Evolutionary conservation across 2,113 vertebrate species (phyloP), one percentile per base, ranked within the genome.

Genomic region (Myotis brandtii): DNA sequence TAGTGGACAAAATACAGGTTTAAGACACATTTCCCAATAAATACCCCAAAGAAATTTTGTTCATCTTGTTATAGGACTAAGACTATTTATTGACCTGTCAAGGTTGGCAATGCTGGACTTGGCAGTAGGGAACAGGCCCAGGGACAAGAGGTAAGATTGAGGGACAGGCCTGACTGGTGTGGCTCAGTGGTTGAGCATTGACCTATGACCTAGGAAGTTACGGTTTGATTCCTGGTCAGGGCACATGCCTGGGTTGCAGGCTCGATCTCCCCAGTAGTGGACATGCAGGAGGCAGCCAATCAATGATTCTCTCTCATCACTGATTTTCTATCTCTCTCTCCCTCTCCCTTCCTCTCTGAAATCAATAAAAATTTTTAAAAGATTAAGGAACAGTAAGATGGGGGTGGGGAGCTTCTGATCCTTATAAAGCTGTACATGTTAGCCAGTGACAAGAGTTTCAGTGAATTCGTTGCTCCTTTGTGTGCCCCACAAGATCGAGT

Each of bases 371-470:
- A 4, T 12, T 62, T 62, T 62, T 0, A 27, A 62, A 56, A 87
- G 12, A 64, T 0, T 3, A 11, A 89, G 3, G 30, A 81, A 17
- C 30, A 30, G 43, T 25, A 73, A 89, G 0, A 40, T 18, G 13
- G 4, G 4, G 1, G 9, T 2, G 5, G 37, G 3, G 7, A 52
- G 3, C 1, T 43, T 77, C n/a, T 79, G 27, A 64, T 21, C 3
- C 20, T 64, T 25, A 50, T 17, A 79, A 82, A n/a, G n/a, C 25
- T 32, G 5, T 6, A 16, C 8, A 34, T 23, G 30, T 50, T 20
- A 32, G 75, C 46, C n/a, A 81, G 2, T 81, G 20, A 73, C 21
- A 67, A 89, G 37, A 77, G 8, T 62, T 62, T 40, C 43, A 82
- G 3, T 70, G 50, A 40, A 59, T 40, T 54, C 6, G 62, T 40